These are phyloP conservation scores for Oplegnathus fasciatus DNA, from an alignment of 2,113 vertebrate species.

Conservation along the genomic window DNA sequence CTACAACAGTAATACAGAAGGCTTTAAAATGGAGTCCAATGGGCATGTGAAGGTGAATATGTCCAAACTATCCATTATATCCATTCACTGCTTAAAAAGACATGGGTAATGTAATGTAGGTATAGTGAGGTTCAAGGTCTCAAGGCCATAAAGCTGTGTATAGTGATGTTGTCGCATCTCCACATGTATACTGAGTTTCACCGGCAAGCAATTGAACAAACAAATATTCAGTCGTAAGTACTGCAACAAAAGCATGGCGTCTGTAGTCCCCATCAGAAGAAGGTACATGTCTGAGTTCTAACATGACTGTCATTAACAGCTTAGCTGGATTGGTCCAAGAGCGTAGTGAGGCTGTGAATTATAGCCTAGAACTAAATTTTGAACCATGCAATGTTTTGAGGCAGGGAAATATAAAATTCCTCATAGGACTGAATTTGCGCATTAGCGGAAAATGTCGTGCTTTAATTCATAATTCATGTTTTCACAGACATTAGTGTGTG, in stretches of 20 bases:
- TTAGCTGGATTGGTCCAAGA: slow-evolving; percentile 7
- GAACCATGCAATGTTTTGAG: slow-evolving; percentile 41
- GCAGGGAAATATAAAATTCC: slow-evolving; percentile 23
- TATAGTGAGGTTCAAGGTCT: neutral
- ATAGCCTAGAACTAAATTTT: slow-evolving; percentile 19
- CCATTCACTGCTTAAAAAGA: neutral
- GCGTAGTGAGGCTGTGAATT: slow-evolving; percentile 18
- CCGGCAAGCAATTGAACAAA: neutral
- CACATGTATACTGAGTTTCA: neutral
- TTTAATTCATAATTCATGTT: slow-evolving; percentile 50
- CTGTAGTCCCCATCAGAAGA: neutral
- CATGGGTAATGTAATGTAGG: neutral
- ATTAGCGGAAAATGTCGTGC: slow-evolving; percentile 40
- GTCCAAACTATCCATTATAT: neutral
- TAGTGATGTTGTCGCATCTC: neutral
- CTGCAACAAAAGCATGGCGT: neutral
- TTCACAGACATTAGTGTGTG: slow-evolving; percentile 35
- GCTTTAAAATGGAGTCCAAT: neutral
- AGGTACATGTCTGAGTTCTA: neutral
- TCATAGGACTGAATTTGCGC: slow-evolving; percentile 11
- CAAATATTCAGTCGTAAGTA: neutral
- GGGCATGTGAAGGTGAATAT: neutral
- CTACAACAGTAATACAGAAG: neutral
- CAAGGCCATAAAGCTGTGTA: neutral
- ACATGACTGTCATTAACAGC: slow-evolving; percentile 9